Conservation (phyloP, 2,797 vertebrate species). For the Oreochromis mossambicus region DNA sequence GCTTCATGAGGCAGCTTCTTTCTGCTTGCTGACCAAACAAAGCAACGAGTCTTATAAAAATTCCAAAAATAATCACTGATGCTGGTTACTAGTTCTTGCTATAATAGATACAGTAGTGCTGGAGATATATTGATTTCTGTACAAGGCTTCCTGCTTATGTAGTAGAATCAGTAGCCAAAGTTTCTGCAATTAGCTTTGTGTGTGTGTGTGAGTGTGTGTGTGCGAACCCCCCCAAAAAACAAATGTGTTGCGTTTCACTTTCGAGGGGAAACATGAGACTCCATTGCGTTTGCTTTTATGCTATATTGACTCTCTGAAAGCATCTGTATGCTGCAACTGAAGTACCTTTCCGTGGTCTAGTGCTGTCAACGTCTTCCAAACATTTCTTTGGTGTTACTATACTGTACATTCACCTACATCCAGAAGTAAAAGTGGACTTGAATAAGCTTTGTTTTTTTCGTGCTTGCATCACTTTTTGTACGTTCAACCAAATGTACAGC, state of each 20-base stretch:
- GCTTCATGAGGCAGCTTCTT: background rate
- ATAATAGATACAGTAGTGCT: background rate
- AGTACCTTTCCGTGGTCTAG: background rate
- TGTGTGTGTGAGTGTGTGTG: background rate
- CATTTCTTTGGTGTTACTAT: background rate
- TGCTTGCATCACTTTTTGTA: background rate
- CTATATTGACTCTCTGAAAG: background rate
- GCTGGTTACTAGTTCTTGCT: background rate
- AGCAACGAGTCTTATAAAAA: background rate
- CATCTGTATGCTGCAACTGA: background rate
- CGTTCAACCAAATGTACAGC: background rate
- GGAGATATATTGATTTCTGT: background rate
- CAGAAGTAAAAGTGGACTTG: background rate
- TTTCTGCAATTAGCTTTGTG: background rate
- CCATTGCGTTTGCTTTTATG: background rate
- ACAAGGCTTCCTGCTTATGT: background rate
- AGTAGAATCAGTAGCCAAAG: background rate
- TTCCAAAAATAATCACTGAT: background rate
- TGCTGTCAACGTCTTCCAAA: background rate
- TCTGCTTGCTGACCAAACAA: slow-evolving; percentile 22
- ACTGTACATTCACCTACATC: background rate
- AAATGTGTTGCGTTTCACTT: background rate
- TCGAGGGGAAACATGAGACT: background rate
- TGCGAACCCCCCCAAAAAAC: background rate
- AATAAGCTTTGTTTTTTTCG: background rate